Evolutionary conservation across 2,113 vertebrate species (phyloP).

Genomic region (Procavia capensis): DNA sequence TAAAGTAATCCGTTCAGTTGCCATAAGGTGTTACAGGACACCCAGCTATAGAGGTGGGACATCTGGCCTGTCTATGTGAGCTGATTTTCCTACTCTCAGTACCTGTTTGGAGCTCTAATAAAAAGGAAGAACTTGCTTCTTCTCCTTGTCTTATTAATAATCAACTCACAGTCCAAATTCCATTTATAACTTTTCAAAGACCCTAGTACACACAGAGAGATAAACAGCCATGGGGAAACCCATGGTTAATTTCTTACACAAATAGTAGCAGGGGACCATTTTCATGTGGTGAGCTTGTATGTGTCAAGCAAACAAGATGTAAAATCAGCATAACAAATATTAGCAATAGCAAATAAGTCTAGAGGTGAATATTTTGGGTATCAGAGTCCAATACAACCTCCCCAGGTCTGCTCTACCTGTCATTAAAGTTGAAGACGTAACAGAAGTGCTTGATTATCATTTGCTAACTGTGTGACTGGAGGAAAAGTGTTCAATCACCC

Average conservation of each 20-base stretch:
- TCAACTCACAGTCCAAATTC: constrained; percentile 78
- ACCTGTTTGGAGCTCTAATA: constrained; percentile 8
- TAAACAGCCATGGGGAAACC: constrained; percentile 11
- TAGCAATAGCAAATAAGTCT: background rate
- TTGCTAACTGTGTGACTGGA: background rate
- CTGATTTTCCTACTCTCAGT: background rate
- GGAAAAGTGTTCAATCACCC: background rate
- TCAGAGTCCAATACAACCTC: background rate
- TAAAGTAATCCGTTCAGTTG: background rate
- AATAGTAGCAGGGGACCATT: constrained; percentile 58
- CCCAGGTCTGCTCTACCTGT: background rate
- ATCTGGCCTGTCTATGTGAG: background rate
- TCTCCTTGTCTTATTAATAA: constrained; percentile 76
- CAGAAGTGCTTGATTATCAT: background rate
- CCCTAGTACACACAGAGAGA: constrained; percentile 34
- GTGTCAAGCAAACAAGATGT: background rate
- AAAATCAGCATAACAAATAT: constrained; percentile 16
- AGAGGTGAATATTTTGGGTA: background rate
- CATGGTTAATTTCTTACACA: constrained; percentile 43
- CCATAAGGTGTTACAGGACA: background rate
- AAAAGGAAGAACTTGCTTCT: constrained; percentile 54
- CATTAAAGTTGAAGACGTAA: background rate
- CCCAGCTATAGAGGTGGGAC: too few relatives aligned
- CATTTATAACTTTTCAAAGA: constrained; percentile 71
- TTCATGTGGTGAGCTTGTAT: background rate